A percentile compares a stretch with the other conserved stretches of the same genome.
Evolutionary conservation across 2,797 vertebrate genomes (phyloP).

Genomic region (Hypotaenidia philippensis): DNA sequence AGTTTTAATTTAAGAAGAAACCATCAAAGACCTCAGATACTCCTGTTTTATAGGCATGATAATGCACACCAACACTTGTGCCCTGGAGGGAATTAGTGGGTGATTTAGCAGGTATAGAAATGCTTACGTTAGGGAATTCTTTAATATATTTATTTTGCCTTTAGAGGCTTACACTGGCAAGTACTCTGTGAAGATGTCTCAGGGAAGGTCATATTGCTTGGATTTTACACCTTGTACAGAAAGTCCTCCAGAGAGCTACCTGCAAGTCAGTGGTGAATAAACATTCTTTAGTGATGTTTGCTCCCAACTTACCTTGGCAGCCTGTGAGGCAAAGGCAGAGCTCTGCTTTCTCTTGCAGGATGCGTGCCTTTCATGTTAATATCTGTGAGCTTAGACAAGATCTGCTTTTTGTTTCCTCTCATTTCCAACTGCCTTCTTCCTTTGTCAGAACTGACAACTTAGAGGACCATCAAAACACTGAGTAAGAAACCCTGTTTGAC

Average conservation of each 20-base stretch:
- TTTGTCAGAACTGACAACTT: constrained; percentile 10
- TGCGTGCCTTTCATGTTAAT: constrained; percentile 33
- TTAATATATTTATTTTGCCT: constrained; percentile 50
- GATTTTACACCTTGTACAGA: constrained; percentile 21
- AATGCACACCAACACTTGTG: background rate
- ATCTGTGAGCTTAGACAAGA: background rate
- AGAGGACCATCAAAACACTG: background rate
- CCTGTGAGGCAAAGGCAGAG: background rate
- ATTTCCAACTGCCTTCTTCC: background rate
- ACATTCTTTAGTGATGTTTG: constrained; percentile 43
- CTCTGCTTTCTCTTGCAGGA: background rate
- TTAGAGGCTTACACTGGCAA: constrained; percentile 15
- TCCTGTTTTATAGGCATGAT: background rate
- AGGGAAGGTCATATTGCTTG: constrained; percentile 37
- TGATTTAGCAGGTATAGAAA: background rate
- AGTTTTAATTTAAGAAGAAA: background rate
- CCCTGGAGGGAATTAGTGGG: background rate
- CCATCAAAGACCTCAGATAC: background rate
- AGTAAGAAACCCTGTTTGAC: background rate
- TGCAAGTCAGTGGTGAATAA: constrained; percentile 32
- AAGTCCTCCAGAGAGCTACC: constrained; percentile 21
- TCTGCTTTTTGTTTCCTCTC: constrained; percentile 5
- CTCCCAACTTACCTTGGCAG: constrained; percentile 12
- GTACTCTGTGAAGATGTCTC: background rate
- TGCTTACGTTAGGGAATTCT: background rate